A percentile compares a stretch with the other conserved stretches of the same genome.
Evolutionary conservation across 1,140 invertebrate genomes (phyloP).

Genomic region (Bombus consobrinus): DNA sequence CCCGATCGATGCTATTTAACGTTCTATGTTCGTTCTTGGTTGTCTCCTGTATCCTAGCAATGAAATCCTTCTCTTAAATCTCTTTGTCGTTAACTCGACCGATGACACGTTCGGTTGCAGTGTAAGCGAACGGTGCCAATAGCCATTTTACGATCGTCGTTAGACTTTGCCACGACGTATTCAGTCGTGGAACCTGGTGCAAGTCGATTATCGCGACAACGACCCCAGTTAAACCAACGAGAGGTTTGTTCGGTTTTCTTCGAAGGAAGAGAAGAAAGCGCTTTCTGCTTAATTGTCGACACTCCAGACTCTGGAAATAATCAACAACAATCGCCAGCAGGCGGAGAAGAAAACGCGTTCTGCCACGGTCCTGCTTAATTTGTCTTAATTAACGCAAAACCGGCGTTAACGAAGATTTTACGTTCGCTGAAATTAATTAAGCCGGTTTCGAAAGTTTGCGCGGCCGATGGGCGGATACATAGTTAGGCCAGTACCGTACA

Average conservation of each 20-base stretch:
- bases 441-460: conserved; percentile 67
- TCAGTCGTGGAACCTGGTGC: too few relatives aligned
- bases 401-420: conserved; percentile 76
- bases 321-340: conserved; percentile 26
- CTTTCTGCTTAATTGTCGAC: conserved; percentile 22
- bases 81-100: neutral
- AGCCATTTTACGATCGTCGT: neutral
- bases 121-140: neutral
- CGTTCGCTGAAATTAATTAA: conserved; percentile 77
- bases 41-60: too few relatives aligned
- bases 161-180: too few relatives aligned
- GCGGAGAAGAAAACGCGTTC: neutral
- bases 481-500: conserved; percentile 37
- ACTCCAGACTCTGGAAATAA: conserved; percentile 19
- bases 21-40: too few relatives aligned
- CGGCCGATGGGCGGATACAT: conserved; percentile 26
- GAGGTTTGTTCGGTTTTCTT: neutral
- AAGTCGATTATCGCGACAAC: neutral
- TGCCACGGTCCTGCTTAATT: conserved; percentile 64
- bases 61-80: neutral
- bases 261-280: neutral
- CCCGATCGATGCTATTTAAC: too few relatives aligned
- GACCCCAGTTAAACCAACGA: neutral
- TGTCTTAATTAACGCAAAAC: conserved; percentile 73
- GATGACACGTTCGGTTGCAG: neutral